Conservation (phyloP, 2,888 invertebrate species). For the Vandiemenella viatica region DNA sequence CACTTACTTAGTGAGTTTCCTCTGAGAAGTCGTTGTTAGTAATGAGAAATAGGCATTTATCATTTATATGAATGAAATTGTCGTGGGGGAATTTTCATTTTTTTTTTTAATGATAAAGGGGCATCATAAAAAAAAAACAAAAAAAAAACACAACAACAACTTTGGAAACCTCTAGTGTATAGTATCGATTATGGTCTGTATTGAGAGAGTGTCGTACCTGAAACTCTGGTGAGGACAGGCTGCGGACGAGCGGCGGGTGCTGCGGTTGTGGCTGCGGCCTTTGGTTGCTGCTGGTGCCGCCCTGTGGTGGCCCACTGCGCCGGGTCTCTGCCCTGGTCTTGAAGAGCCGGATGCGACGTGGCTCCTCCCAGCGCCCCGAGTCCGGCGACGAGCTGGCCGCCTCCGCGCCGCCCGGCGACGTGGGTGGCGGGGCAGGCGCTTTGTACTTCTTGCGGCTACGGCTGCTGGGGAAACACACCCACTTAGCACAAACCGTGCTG, state of each 20-base stretch:
- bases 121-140: too few species aligned
- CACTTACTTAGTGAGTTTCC: too few species aligned
- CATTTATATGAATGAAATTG: too few species aligned
- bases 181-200: not conserved
- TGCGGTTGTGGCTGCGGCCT: not conserved
- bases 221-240: conserved; percentile 35
- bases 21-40: too few species aligned
- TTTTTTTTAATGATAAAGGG: too few species aligned
- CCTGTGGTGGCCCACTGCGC: conserved; percentile 21
- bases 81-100: too few species aligned
- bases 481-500: not conserved
- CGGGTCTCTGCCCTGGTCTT: conserved; percentile 55
- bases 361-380: conserved; percentile 31
- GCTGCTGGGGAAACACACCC: conserved; percentile 12
- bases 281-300: too few species aligned
- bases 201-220: conserved; percentile 22
- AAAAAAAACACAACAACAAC: too few species aligned
- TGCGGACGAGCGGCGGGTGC: conserved; percentile 19
- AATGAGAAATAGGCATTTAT: too few species aligned
- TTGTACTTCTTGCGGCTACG: conserved; percentile 58
- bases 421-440: conserved; percentile 49
- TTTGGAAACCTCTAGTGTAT: too few species aligned
- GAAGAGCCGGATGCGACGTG: conserved; percentile 48
- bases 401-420: conserved; percentile 30
- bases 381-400: conserved; percentile 42